Percentiles rank a stretch among this genome's conserved stretches.
Evolutionary conservation across 2,113 vertebrate genomes (phyloP).

Genomic region (Ranitomeya imitator): DNA sequence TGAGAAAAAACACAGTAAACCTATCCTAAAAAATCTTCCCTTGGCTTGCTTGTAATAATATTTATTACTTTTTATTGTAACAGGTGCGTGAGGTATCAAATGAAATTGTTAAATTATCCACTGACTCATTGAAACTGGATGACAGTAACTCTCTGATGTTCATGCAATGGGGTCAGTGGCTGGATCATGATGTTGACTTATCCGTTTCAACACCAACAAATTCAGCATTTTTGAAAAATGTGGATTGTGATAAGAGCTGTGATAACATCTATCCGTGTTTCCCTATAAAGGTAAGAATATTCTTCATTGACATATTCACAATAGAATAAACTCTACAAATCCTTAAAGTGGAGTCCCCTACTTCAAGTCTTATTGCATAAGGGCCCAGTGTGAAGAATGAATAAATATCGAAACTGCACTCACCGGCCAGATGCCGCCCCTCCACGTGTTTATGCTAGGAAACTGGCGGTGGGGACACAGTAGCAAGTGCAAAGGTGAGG

Average conservation of each 20-base stretch:
- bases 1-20: too few species aligned
- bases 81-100: slow-evolving; percentile 87
- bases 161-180: slow-evolving; percentile 86
- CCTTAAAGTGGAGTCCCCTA: too few species aligned
- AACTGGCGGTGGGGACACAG: too few species aligned
- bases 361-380: too few species aligned
- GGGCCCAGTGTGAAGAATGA: too few species aligned
- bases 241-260: slow-evolving; percentile 80
- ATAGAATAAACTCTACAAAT: too few species aligned
- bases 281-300: slow-evolving; percentile 78
- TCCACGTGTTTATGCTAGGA: too few species aligned
- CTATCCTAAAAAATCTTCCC: neutral
- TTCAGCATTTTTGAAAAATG: slow-evolving; percentile 69
- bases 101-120: slow-evolving; percentile 73
- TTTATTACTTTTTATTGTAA: neutral
- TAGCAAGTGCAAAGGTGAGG: too few species aligned
- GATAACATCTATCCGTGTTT: slow-evolving; percentile 79
- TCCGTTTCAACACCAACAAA: slow-evolving; percentile 76
- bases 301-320: neutral
- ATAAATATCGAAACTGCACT: too few species aligned
- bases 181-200: slow-evolving; percentile 85
- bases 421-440: too few species aligned
- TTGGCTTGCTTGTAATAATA: neutral
- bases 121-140: slow-evolving; percentile 65
- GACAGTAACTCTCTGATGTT: slow-evolving; percentile 72